A percentile compares a stretch with the other conserved stretches of the same genome.
Conservation (phyloP, 1,140 invertebrate genomes). For the Papilio dardanus region DNA sequence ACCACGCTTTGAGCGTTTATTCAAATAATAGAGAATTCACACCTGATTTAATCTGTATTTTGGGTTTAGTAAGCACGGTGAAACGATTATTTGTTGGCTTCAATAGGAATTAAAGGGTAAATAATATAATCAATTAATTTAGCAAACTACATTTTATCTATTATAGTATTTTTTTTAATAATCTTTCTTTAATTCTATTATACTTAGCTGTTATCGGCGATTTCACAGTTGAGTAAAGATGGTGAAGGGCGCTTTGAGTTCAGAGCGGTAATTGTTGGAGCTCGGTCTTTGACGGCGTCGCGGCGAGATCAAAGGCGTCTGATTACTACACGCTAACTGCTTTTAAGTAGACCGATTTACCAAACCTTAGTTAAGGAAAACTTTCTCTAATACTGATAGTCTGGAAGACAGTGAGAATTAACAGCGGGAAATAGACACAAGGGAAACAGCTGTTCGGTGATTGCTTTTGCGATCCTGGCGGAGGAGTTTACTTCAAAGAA, state of each 20-base stretch:
- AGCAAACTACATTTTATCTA: background rate
- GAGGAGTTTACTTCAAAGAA: too few relatives aligned
- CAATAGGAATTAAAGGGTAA: too few relatives aligned
- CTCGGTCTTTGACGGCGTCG: constrained; percentile 31
- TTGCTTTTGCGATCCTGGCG: too few relatives aligned
- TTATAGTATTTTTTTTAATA: background rate
- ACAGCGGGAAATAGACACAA: background rate
- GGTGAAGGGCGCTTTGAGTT: constrained; percentile 19
- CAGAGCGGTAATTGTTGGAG: constrained; percentile 32
- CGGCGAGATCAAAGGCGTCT: constrained; percentile 29
- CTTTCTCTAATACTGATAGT: background rate
- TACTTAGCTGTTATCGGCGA: background rate
- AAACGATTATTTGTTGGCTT: too few relatives aligned
- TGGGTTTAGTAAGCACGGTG: background rate
- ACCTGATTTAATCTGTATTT: background rate
- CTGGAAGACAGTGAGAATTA: background rate
- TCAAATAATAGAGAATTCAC: constrained; percentile 7
- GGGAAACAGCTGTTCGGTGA: background rate
- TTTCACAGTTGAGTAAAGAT: constrained; percentile 20
- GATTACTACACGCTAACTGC: constrained; percentile 29
- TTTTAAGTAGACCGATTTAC: constrained; percentile 1
- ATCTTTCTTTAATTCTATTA: background rate
- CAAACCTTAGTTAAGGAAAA: constrained; percentile 6
- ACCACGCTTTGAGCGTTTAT: background rate
- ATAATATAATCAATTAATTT: background rate